Base-by-base conservation (phyloP, 2,888 invertebrate genomes). In the Drosophila pegasa region DNA sequence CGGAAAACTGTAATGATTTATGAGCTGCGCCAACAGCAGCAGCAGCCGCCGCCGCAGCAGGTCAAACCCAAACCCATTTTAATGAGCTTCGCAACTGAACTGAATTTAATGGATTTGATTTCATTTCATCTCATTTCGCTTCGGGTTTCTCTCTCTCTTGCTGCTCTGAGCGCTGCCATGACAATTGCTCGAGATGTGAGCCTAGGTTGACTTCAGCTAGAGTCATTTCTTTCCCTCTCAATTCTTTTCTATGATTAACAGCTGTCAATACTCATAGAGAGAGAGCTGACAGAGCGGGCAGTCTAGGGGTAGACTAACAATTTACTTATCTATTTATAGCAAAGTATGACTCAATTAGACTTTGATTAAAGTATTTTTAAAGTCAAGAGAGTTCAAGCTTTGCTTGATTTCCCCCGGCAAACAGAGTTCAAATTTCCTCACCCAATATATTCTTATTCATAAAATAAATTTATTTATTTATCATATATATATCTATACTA, bases 81-180 rank as follows among this genome's bases (percentile, higher is more conserved):
- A 78, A 78, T 81, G 78, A 81, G 78, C 75, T 67, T 54, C 62
- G 58, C 69, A 74, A 55, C 72, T 75, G 62, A 74, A 61, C 75
- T 47, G 50, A 60, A 78, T 78, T 78, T 81, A 78, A 78, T 70
- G 70, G 63, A 52, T 47, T 43, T 54, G 14, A 71, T 70, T 50
- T 29, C 1, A 35, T 8, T n/a, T n/a, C n/a, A n/a, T n/a, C n/a
- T 29, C 65, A 66, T 45, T 48, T 9, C 31, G 20, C 14, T 16
- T 31, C 3, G 5, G 25, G 2, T 3, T n/a, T 18, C 38, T 5
- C 6, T 33, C 12, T 35, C 10, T 51, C 29, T 18, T 25, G 1
- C 41, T 27, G 37, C 6, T 20, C 18, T 41, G 48, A 27, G 25
- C 12, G 37, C 9, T 8, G 16, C 22, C n/a, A 12, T 20, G 25